Evolutionary conservation across 53 echinoderm and acorn worm genomes (phyloP), one percentile per base, ranked within the genome.

Genomic region (Echinometra lucunter): DNA sequence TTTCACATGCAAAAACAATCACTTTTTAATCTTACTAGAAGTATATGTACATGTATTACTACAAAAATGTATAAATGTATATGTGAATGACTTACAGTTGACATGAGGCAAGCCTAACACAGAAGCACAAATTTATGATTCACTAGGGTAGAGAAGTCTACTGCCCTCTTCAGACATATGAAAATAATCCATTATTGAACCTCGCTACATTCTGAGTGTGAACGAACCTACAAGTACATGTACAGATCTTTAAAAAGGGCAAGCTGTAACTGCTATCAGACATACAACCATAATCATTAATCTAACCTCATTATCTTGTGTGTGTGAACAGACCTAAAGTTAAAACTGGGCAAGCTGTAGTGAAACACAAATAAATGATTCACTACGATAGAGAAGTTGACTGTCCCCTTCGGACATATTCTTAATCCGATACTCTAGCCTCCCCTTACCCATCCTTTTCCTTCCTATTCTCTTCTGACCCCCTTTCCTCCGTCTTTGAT

Each of bases 401-500:
- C 45, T 47, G 85, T 85, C 85, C 85, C 85, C 85, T 85, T 85
- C 85, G 53, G 85, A 85, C 85, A 85, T 45, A n/a, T 85, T 85
- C 78, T 40, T 78, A 2, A 85, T 85, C 49, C 12, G 85, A 85
- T 45, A 49, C 85, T 45, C 85, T 85, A 49, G 49, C 27, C 49
- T 85, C 85, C 85, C 49, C n/a, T 7, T n/a, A 85, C 85, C 53
- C 85, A 2, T 85, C 85, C 85, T 49, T 16, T 85, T 85, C 85
- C 85, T 85, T 85, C 85, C 85, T n/a, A 6, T 85, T 28, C 85
- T 85, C 81, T 81, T 44, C 44, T 40, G 85, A 85, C 85, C 85
- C 49, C n/a, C 47, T 85, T 78, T 53, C 85, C 30, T 85, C 37
- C 49, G 42, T 19, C 19, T 44, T 81, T 28, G 35, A 81, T 81